A percentile compares a stretch with the other conserved stretches of the same genome.
phyloP scores from a whole-genome alignment of 2,113 vertebrate genomes.

The Eptesicus fuscus region DNA sequence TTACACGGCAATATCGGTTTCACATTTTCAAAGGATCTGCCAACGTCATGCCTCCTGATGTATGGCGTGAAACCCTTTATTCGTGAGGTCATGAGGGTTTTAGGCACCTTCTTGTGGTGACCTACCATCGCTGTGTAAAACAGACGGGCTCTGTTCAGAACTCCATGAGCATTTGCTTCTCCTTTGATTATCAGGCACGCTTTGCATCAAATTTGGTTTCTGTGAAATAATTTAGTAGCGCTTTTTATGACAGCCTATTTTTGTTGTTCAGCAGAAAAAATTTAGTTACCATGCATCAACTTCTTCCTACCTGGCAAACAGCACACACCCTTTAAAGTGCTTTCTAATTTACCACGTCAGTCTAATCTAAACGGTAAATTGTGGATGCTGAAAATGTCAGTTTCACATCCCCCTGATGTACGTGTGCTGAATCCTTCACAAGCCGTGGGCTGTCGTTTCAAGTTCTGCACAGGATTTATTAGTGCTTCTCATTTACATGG shows the following conservation, averaged over 20 bases:
- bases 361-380: constrained; percentile 36
- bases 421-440: not conserved
- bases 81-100: not conserved
- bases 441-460: not conserved
- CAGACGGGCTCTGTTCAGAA: not conserved
- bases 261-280: constrained; percentile 31
- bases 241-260: not conserved
- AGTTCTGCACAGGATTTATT: constrained; percentile 1
- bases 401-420: not conserved
- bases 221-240: not conserved
- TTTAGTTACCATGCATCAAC: not conserved
- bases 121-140: not conserved
- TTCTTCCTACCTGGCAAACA: constrained; percentile 1
- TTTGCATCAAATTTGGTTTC: constrained; percentile 62
- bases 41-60: not conserved
- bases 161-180: constrained; percentile 2
- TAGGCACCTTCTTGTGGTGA: not conserved
- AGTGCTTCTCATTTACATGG: constrained; percentile 36
- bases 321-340: not conserved
- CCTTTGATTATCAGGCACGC: constrained; percentile 24
- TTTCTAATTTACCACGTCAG: not conserved
- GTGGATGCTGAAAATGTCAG: constrained; percentile 30
- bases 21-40: not conserved
- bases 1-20: not conserved
- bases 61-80: not conserved